Evolutionary conservation across 2,888 invertebrate species (phyloP), one percentile per base, ranked within the genome.

Genomic region (Rhingia campestris): DNA sequence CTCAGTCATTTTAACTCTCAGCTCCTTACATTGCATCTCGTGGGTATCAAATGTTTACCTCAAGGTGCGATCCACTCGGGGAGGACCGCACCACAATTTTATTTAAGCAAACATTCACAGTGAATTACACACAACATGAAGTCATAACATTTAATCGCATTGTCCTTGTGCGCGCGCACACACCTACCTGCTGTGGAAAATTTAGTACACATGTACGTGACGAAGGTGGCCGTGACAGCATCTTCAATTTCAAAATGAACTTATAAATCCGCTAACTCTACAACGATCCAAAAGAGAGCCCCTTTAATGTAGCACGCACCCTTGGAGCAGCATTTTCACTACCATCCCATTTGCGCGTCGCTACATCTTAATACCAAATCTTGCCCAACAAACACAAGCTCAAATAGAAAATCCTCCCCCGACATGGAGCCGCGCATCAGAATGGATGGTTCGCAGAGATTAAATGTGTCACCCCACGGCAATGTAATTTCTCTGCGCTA

Each of bases 401-500:
- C 63, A 73, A 64, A 56, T 7, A 69, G 54, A 67, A 66, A 63
- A 49, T 49, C 51, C 61, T 9, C 7, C 5, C 39, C 3, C 54
- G 43, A 43, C 33, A 64, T 47, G 47, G 49, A 41, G 45, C 14
- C 22, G 22, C 22, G 22, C 22, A 22, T 22, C 22, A 37, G 45
- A 14, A 64, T 37, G 43, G 75, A 73, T 66, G 33, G 32, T 61
- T 54, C 59, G 58, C 61, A 64, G 49, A 74, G 77, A 82, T 82
- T 77, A 82, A 82, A 73, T 82, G 56, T 77, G 77, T 77, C 82
- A 77, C 73, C 77, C 69, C 41, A 69, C 53, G 82, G 73, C 73
- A 58, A 82, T 69, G 82, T 77, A 82, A 82, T 82, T 82, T 77
- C 82, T 77, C 43, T 63, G 51, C 51, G 56, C 49, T 69, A 59